Evolutionary conservation across 2,797 vertebrate species (phyloP).

Genomic region (Eupleurogrammus muticus): DNA sequence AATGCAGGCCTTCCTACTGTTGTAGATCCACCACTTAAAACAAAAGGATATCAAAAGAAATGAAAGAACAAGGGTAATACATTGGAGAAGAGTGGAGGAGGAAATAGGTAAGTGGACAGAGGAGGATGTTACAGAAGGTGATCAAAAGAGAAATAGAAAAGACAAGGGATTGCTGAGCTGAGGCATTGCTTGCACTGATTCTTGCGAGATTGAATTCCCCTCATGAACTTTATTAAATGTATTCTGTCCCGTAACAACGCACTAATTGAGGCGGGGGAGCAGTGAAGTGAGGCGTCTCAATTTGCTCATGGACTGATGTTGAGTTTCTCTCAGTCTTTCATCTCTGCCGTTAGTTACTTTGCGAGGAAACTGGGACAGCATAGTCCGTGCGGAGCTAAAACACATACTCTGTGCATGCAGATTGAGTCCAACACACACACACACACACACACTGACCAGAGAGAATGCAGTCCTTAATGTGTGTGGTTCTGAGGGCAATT

Average conservation of each 20-base stretch:
- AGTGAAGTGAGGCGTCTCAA: conserved; percentile 21
- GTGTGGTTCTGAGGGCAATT: conserved; percentile 51
- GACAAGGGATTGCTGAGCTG: conserved; percentile 12
- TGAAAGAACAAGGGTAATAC: conserved; percentile 48
- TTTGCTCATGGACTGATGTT: conserved; percentile 38
- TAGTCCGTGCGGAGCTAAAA: conserved; percentile 40
- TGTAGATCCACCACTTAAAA: conserved; percentile 24
- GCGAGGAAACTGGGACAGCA: conserved; percentile 50
- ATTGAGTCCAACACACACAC: conserved; percentile 21
- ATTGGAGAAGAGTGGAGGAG: conserved; percentile 24
- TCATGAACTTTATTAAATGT: conserved; percentile 20
- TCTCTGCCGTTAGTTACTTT: conserved; percentile 52
- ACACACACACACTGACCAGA: conserved; percentile 21
- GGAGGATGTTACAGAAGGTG: conserved; percentile 37
- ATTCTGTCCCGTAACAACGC: conserved; percentile 27
- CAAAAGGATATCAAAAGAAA: conserved; percentile 20
- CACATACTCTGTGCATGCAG: conserved; percentile 44
- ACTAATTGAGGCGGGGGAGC: conserved; percentile 3
- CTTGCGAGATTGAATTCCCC: conserved; percentile 18
- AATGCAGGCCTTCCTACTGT: conserved; percentile 33
- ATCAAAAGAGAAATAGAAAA: conserved; percentile 40
- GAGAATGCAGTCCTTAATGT: conserved; percentile 52
- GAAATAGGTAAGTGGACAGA: conserved; percentile 43
- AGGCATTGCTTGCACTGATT: not conserved
- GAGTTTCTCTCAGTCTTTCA: conserved; percentile 43